Conservation (phyloP, 2,113 vertebrate species). For the Paradoxurus hermaphroditus region DNA sequence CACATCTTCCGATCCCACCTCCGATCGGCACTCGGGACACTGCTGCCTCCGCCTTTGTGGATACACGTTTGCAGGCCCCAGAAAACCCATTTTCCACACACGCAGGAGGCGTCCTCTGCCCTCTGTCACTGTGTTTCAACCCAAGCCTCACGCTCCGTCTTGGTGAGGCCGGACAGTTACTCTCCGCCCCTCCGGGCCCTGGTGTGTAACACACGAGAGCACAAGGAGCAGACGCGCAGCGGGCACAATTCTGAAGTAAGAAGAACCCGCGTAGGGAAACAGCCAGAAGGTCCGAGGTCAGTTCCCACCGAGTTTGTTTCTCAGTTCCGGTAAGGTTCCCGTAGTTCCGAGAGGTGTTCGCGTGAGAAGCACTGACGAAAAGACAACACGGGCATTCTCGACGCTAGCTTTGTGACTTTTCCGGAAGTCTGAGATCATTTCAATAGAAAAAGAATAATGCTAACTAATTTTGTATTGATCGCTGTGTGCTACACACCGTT, state of each 20-base stretch:
- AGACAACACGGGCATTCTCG: rapidly evolving
- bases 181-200: neutral
- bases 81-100: neutral
- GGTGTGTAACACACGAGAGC: neutral
- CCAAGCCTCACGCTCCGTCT: neutral
- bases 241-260: rapidly evolving
- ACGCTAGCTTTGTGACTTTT: neutral
- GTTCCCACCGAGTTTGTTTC: neutral
- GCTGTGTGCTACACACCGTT: neutral
- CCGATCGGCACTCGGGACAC: neutral
- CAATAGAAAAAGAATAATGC: neutral
- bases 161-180: neutral
- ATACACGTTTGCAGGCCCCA: no score
- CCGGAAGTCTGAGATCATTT: neutral
- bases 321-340: neutral
- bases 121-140: no score
- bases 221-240: rapidly evolving
- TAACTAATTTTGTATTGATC: neutral
- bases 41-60: no score
- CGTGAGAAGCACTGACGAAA: neutral
- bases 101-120: rapidly evolving
- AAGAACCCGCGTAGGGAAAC: neutral
- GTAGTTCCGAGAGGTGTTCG: neutral
- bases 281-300: no score
- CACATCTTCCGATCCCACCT: neutral